phyloP scores from a whole-genome alignment of 2,797 vertebrate genomes.

The Enteromius mattozi region DNA sequence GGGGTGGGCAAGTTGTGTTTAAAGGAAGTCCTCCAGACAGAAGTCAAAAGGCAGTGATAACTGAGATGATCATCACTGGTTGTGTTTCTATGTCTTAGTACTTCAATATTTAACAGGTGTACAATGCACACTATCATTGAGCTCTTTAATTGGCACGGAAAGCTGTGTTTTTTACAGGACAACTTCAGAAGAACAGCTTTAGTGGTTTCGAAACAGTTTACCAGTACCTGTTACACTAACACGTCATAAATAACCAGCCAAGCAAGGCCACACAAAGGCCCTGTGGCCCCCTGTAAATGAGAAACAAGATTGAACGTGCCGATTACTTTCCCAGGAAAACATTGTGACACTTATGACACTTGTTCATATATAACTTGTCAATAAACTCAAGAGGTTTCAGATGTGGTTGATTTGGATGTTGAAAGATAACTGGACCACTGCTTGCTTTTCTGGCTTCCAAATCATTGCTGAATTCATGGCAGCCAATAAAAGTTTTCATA shows the following conservation, averaged over 20 bases:
- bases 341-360: conserved; percentile 5
- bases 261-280: conserved; percentile 32
- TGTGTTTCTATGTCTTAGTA: conserved; percentile 42
- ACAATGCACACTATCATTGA: not conserved
- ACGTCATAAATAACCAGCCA: conserved; percentile 48
- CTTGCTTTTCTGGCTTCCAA: not conserved
- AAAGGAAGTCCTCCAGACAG: conserved; percentile 75
- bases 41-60: conserved; percentile 59
- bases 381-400: not conserved
- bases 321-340: conserved; percentile 37
- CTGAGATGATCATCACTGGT: conserved; percentile 7
- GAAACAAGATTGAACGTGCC: conserved; percentile 3
- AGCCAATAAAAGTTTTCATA: not conserved
- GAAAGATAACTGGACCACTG: not conserved
- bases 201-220: conserved; percentile 17
- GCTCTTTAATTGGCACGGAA: conserved; percentile 40
- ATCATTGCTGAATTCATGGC: not conserved
- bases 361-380: conserved; percentile 23
- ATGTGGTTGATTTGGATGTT: conserved; percentile 17
- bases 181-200: conserved; percentile 31
- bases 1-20: conserved; percentile 8
- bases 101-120: not conserved
- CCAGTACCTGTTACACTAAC: conserved; percentile 28
- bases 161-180: conserved; percentile 24
- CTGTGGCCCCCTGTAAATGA: conserved; percentile 10